Evolutionary conservation across 2,113 vertebrate genomes (phyloP).

Genomic region (Rana temporaria): DNA sequence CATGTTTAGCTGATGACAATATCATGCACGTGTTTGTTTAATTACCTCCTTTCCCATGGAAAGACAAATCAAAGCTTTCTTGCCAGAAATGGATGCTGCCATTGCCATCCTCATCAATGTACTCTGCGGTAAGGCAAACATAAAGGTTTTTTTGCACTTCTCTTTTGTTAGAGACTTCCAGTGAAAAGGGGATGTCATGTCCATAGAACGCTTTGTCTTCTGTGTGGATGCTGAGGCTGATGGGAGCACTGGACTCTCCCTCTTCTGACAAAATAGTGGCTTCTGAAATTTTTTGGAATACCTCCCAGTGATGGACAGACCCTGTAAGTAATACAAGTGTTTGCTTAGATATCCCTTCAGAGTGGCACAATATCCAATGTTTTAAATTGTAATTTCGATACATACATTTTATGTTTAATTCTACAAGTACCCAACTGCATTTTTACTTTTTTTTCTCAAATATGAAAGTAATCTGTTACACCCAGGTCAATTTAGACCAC

Average conservation of each 20-base stretch:
- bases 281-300: slow-evolving; percentile 7
- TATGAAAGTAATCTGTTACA: too few species aligned
- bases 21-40: not conserved
- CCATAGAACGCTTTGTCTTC: slow-evolving; percentile 59
- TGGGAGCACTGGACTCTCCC: slow-evolving; percentile 46
- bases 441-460: too few species aligned
- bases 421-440: too few species aligned
- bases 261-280: too few species aligned
- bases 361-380: not conserved
- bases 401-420: too few species aligned
- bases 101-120: slow-evolving; percentile 66
- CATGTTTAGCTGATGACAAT: not conserved
- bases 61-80: slow-evolving; percentile 59
- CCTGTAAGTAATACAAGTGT: slow-evolving; percentile 10
- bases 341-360: not conserved
- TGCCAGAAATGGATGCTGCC: slow-evolving; percentile 67
- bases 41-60: slow-evolving; percentile 68
- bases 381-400: too few species aligned
- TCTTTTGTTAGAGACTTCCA: slow-evolving; percentile 62
- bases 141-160: slow-evolving; percentile 60
- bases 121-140: slow-evolving; percentile 64
- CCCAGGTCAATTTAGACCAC: too few species aligned
- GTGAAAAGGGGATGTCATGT: slow-evolving; percentile 60
- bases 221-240: slow-evolving; percentile 55
- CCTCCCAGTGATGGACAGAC: slow-evolving; percentile 29